Percentiles rank a stretch among this genome's conserved stretches.
Evolutionary conservation across 2,797 vertebrate genomes (phyloP).

Genomic region (Rousettus madagascariensis): DNA sequence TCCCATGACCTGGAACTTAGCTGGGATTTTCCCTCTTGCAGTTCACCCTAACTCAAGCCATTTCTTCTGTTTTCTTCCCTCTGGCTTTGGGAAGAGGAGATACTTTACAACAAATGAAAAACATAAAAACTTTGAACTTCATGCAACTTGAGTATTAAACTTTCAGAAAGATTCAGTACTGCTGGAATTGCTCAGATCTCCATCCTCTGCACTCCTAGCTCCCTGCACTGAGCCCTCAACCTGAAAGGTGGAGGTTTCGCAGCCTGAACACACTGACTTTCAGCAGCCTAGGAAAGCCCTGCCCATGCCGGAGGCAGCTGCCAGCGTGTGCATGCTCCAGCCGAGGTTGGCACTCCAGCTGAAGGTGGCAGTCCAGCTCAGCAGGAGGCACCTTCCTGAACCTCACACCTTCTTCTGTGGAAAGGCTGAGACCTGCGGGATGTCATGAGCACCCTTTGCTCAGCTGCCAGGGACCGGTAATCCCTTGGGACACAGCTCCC

Average conservation of each 20-base stretch:
- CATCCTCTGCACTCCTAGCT: not conserved
- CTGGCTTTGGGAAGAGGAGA: not conserved
- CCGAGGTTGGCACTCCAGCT: not conserved
- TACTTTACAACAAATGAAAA: not conserved
- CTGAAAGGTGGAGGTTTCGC: not conserved
- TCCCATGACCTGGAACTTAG: accelerated
- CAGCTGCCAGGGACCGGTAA: not conserved
- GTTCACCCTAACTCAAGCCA: not conserved
- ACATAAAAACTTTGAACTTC: not conserved
- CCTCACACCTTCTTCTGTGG: not conserved
- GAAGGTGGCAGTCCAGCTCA: not conserved
- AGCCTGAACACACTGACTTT: not conserved
- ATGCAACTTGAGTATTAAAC: not conserved
- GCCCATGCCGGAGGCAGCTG: not conserved
- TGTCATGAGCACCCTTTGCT: not conserved
- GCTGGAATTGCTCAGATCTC: not conserved
- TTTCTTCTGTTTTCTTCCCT: not conserved
- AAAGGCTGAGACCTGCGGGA: not conserved
- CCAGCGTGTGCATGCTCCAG: not conserved
- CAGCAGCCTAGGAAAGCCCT: not conserved
- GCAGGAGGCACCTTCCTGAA: not conserved
- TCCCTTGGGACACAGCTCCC: not conserved
- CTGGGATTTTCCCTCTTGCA: not conserved
- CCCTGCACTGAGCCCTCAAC: not conserved
- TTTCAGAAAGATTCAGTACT: not conserved